Base-by-base conservation (phyloP, 1,140 invertebrate genomes). In the Monochamus saltuarius region DNA sequence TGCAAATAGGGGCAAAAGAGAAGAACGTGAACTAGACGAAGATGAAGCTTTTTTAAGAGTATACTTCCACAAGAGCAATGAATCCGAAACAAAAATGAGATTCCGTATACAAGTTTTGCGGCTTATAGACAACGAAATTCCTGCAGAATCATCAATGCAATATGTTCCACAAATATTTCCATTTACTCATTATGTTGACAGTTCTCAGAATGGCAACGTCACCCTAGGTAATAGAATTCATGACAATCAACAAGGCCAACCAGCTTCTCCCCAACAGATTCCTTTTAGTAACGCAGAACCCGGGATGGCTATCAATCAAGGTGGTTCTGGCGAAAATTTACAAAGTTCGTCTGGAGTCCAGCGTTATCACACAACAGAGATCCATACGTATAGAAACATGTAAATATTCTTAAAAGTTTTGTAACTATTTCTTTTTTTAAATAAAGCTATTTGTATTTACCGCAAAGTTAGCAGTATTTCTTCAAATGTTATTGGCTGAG, bases 31-130 rank as follows among this genome's bases (percentile, higher is more conserved):
- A n/a, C n/a, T n/a, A n/a, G n/a, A n/a, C n/a, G n/a, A n/a, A n/a
- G n/a, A n/a, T n/a, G n/a, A n/a, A n/a, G n/a, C n/a, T 53, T 53
- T 53, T 53, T 53, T 2, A 53, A 53, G 8, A 53, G 51, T 35
- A 35, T 40, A 38, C 35, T 53, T 37, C 51, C 51, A 39, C 35
- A 14, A 53, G 29, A 14, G 10, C n/a, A 53, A 34, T 52, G 22
- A 52, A 52, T 16, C 50, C 50, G 1, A 52, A 16, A 16, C 43
- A 45, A 52, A 52, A 52, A 52, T 52, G 34, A 52, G 34, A 35
- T 52, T 52, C 16, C 50, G 50, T 36, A 52, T 52, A 38, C 17
- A 19, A 52, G 36, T 38, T 36, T 7, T 52, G 50, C 40, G 17
- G 40, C 40, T 43, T 7, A 16, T 43, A 43, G 40, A 43, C 40